These are phyloP conservation scores for Tachystola acroxantha DNA, from an alignment of 2,888 invertebrate species.

Conservation along the genomic window DNA sequence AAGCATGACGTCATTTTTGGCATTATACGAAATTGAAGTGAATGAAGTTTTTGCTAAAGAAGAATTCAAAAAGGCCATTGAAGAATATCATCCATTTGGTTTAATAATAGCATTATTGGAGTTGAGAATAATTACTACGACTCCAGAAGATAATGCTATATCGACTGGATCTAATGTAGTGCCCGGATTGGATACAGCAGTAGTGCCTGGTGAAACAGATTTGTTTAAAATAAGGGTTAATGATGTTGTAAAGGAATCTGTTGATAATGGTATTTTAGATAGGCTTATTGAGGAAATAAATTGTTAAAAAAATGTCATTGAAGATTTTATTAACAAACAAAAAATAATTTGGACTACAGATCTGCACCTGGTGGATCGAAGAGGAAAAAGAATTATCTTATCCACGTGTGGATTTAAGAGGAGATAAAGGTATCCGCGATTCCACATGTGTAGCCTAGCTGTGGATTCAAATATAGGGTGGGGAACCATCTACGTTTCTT, in stretches of 20 bases:
- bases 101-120: slow-evolving; percentile 51
- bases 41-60: slow-evolving; percentile 37
- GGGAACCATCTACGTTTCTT: no score
- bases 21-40: slow-evolving; percentile 36
- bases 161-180: slow-evolving; percentile 24
- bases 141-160: slow-evolving; percentile 33
- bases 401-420: no score
- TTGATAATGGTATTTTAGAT: slow-evolving; percentile 43
- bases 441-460: no score
- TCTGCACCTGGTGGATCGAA: no score
- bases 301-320: slow-evolving; percentile 4
- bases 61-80: slow-evolving; percentile 39
- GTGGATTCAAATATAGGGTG: no score
- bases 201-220: slow-evolving; percentile 25
- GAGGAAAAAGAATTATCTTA: no score
- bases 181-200: slow-evolving; percentile 19
- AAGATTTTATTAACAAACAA: no score
- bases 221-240: slow-evolving; percentile 43
- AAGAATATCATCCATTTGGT: slow-evolving; percentile 44
- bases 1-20: slow-evolving; percentile 38
- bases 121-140: slow-evolving; percentile 40
- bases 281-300: slow-evolving; percentile 31
- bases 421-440: no score
- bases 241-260: slow-evolving; percentile 49
- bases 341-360: no score